These are phyloP conservation scores for Meleagris gallopavo DNA, from an alignment of 2,113 vertebrate genomes.

Conservation along the genomic window DNA sequence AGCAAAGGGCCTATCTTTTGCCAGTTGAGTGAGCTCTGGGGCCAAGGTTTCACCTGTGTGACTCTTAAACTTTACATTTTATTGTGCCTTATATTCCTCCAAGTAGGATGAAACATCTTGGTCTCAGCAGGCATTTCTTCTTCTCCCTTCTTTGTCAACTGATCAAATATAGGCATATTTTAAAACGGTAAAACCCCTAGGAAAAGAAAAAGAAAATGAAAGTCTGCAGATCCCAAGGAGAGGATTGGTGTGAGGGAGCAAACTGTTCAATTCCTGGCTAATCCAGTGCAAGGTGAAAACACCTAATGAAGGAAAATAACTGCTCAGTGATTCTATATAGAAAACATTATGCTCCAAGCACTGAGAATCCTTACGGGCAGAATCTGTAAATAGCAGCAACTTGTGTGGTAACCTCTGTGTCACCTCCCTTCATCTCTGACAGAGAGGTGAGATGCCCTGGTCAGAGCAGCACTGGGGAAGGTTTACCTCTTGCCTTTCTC, in stretches of 20 bases:
- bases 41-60: neutral
- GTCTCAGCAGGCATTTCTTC: neutral
- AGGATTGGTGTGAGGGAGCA: neutral
- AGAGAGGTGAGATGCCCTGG: neutral
- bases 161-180: neutral
- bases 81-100: neutral
- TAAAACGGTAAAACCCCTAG: neutral
- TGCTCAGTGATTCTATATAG: neutral
- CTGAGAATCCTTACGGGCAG: neutral
- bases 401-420: neutral
- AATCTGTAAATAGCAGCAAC: neutral
- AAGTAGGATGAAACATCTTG: neutral
- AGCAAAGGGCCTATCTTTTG: slow-evolving; percentile 14
- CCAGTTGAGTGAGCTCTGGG: neutral
- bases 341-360: neutral
- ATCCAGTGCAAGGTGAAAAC: neutral
- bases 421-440: neutral
- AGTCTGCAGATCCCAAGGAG: neutral
- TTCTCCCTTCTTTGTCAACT: neutral
- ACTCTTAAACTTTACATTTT: slow-evolving; percentile 8
- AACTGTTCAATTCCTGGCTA: neutral
- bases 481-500: neutral
- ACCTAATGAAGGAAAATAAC: neutral
- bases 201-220: neutral
- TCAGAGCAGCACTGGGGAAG: neutral